phyloP scores from a whole-genome alignment of 2,888 invertebrate species.

The Nematopogon swammerdamellus region DNA sequence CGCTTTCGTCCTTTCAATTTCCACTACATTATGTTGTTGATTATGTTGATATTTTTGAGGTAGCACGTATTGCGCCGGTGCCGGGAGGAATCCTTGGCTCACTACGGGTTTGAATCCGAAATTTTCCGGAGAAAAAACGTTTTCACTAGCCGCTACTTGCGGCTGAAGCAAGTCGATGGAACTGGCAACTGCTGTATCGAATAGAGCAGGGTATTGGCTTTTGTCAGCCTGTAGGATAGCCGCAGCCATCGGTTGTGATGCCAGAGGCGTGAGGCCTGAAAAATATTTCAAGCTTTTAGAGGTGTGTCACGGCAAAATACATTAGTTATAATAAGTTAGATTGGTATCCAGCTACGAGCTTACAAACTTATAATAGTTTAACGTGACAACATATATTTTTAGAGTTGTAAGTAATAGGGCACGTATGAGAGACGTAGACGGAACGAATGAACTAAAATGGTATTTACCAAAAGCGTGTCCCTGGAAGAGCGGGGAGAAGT shows the following conservation, averaged over 20 bases:
- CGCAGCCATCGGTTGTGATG: constrained; percentile 40
- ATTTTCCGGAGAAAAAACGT: constrained; percentile 36
- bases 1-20: constrained; percentile 11
- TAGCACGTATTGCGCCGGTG: constrained; percentile 30
- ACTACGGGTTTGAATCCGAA: constrained; percentile 50
- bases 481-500: constrained; percentile 53
- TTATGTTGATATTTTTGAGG: constrained; percentile 15
- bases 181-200: constrained; percentile 47
- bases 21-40: constrained; percentile 7
- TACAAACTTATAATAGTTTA: no score
- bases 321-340: no score
- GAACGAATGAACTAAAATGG: no score
- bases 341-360: no score
- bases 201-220: constrained; percentile 41
- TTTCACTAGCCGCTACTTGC: constrained; percentile 35
- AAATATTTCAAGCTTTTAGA: no score
- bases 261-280: constrained; percentile 45
- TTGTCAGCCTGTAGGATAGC: constrained; percentile 45
- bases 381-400: no score
- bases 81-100: constrained; percentile 36
- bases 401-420: no score
- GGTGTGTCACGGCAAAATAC: no score
- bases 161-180: constrained; percentile 43
- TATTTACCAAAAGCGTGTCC: constrained; percentile 32
- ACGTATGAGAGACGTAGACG: no score